phyloP scores from a whole-genome alignment of 1,140 invertebrate species.

The Zelostemma sp. region DNA sequence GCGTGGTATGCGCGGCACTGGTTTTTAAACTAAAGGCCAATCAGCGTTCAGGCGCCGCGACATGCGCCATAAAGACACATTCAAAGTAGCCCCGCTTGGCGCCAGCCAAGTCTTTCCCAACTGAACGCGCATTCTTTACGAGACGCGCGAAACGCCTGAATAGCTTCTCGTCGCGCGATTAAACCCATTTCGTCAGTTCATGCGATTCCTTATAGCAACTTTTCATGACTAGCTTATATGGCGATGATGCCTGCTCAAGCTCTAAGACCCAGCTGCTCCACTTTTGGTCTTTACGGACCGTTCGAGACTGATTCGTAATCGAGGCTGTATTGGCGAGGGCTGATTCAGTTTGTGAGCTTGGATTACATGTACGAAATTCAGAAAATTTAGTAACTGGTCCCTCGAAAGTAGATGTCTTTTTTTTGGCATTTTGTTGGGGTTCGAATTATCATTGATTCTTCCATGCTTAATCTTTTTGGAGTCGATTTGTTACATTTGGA shows the following conservation, averaged over 20 bases:
- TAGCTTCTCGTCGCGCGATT: slow-evolving; percentile 29
- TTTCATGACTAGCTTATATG: slow-evolving; percentile 27
- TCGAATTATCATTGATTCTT: too few relatives aligned
- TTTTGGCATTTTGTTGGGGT: too few relatives aligned
- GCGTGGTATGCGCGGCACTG: slow-evolving; percentile 14
- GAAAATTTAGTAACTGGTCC: too few relatives aligned
- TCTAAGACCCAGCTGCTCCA: slow-evolving; percentile 11
- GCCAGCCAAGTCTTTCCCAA: slow-evolving; percentile 55
- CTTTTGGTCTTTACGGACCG: slow-evolving; percentile 7
- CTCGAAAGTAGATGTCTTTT: too few relatives aligned
- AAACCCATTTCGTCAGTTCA: slow-evolving; percentile 34
- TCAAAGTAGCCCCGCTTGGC: slow-evolving; percentile 58
- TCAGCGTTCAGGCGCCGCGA: slow-evolving; percentile 38
- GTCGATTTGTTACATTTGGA: too few relatives aligned
- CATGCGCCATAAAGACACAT: slow-evolving; percentile 58
- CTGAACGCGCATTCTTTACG: slow-evolving; percentile 56
- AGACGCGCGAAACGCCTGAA: slow-evolving; percentile 41
- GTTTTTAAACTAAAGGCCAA: slow-evolving; percentile 17
- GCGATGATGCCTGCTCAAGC: slow-evolving; percentile 9
- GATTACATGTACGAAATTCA: too few relatives aligned
- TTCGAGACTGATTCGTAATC: not conserved
- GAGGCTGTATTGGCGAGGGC: too few relatives aligned
- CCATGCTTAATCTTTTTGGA: too few relatives aligned
- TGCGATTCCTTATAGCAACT: slow-evolving; percentile 22
- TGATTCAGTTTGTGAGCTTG: too few relatives aligned